These are phyloP conservation scores for Autographa gamma DNA, from an alignment of 2,888 invertebrate species.

Conservation along the genomic window DNA sequence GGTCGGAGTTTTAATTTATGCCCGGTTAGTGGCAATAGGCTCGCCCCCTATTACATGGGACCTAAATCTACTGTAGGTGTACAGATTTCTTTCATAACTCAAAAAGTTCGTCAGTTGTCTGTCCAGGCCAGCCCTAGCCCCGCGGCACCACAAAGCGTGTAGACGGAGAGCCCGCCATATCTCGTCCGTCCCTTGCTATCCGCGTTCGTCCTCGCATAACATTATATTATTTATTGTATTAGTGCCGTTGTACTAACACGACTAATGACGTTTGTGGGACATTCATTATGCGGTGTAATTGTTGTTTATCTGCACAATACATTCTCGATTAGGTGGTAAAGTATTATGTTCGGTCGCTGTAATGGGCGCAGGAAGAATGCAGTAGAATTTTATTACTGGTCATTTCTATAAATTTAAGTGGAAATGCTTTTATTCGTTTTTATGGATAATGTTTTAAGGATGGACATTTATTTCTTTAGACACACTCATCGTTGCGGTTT, in stretches of 20 bases:
- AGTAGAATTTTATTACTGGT: background rate
- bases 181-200: slow-evolving; percentile 52
- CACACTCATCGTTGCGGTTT: too few relatives aligned
- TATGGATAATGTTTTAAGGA: background rate
- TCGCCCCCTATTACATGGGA: too few relatives aligned
- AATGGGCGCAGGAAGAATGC: slow-evolving; percentile 21
- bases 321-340: slow-evolving; percentile 56
- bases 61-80: too few relatives aligned
- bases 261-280: slow-evolving; percentile 68
- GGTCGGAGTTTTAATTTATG: too few relatives aligned
- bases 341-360: slow-evolving; percentile 19
- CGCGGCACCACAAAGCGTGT: slow-evolving; percentile 60
- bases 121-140: slow-evolving; percentile 44
- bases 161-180: slow-evolving; percentile 46
- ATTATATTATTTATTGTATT: slow-evolving; percentile 61
- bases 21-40: too few relatives aligned
- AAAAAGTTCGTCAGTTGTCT: background rate
- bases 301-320: slow-evolving; percentile 56
- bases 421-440: background rate
- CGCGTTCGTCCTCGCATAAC: slow-evolving; percentile 44
- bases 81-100: too few relatives aligned
- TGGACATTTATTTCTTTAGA: too few relatives aligned
- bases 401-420: background rate
- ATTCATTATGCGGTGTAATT: slow-evolving; percentile 66
- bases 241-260: slow-evolving; percentile 60